Evolutionary conservation across 2,797 vertebrate genomes (phyloP), one percentile per base, ranked within the genome.

Genomic region (Meriones psammophilus): DNA sequence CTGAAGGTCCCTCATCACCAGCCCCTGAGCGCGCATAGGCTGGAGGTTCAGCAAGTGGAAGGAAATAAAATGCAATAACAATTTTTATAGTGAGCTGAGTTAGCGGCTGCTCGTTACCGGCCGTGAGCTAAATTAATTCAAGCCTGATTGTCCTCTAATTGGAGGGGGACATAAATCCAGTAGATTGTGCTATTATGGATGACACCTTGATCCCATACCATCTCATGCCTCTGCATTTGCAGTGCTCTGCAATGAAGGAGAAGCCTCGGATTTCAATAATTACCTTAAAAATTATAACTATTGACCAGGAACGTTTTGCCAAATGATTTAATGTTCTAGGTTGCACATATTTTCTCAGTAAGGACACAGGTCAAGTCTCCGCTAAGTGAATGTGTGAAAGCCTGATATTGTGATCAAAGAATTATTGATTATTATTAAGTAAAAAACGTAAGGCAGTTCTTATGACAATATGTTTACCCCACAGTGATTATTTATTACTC

Each of bases 101-200:
- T 97, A 96, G 94, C 76, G 90, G 78, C 95, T 97, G 83, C 95
- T 97, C 97, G 97, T 97, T 97, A 97, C 93, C 69, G 92, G 76
- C 76, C 80, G 56, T 28, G 83, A 97, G 87, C 58, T 94, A 97
- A 97, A 97, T 97, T 97, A 97, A 97, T 97, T 95, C 92, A 78
- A 97, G 95, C 95, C 95, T 96, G 94, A 97, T 94, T 96, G 92
- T 96, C 88, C 87, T 71, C 79, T 98, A 97, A 97, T 97, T 96
- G 93, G 88, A 96, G 84, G 96, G 96, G 76, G 83, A 96, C 87
- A 97, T 96, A 97, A 96, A 97, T 97, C 87, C 88, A 88, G 93
- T 54, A 94, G 93, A 96, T 94, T 95, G 86, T 95, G 86, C 96
- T 83, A 71, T 95, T 95, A 97, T 12, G 4, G 77, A 81, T 79